Base-by-base conservation (phyloP, 2,113 vertebrate genomes). In the Dissostichus mawsoni region DNA sequence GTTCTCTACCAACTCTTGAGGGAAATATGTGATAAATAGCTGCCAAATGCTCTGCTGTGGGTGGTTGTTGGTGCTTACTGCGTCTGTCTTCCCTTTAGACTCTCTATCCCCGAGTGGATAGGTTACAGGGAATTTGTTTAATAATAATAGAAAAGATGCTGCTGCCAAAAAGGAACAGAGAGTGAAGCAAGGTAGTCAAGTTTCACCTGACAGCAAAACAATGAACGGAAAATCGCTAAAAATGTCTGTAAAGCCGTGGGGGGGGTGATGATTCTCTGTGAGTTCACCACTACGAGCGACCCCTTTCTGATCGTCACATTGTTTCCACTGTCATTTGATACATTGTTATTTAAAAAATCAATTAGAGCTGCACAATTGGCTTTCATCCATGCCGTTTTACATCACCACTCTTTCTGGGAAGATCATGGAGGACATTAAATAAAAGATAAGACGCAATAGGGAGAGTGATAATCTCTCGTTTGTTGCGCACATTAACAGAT, bases 381-480 rank as follows among this genome's bases (percentile, higher is more conserved):
- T 76, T 76, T 62, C 41, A 23, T 70, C 47, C 18, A 8, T 29
- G 50, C 6, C 3, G 13, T 64, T 29, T 52, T 53, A 53, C 36
- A 59, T 72, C 11, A 3, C 18, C 9, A 5, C 10, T 48, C 20
- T 45, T 50, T 16, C 53, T 18, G 16, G 36, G 23, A 57, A 47
- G 23, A 61, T 47, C 3, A 18, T 2, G 18, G 11, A 20, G 53
- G 25, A 47, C 1, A n/a, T n/a, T 61, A 1, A 45, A 5, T 69
- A 1, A 29, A 18, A 18, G 53, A 58, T 59, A 13, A 29, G 1
- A 11, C 3, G 6, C 56, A 36, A 52, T 16, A 16, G 14, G 20
- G n/a, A 76, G 66, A 29, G 66, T 58, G 20, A 68, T 56, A 7
- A 66, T 62, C 48, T 65, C 2, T 5, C 17, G 13, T 66, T 52